A percentile compares a stretch with the other conserved stretches of the same genome.
phyloP scores from a whole-genome alignment of 2,113 vertebrate species.

The Globicephala melas region DNA sequence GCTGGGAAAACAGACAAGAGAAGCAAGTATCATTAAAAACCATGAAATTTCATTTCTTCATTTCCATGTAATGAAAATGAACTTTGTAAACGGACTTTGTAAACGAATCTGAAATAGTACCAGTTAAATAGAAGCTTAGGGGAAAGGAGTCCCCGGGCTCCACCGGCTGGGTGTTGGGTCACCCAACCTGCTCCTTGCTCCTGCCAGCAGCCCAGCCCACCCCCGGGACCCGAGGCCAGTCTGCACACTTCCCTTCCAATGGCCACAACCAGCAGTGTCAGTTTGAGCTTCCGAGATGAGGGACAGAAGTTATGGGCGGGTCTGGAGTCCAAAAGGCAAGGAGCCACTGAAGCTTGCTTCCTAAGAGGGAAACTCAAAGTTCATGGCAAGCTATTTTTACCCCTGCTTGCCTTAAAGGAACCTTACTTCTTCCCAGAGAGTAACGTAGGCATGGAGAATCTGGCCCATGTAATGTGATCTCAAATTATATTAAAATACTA shows the following conservation, averaged over 20 bases:
- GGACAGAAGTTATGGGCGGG: neutral
- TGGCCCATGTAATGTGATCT: neutral
- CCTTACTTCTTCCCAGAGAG: neutral
- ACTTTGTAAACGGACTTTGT: neutral
- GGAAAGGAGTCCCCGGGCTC: neutral
- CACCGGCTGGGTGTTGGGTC: neutral
- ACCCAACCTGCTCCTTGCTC: neutral
- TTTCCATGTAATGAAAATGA: neutral
- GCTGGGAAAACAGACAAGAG: neutral
- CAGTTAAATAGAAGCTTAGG: neutral
- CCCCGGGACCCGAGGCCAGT: neutral
- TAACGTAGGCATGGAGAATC: neutral
- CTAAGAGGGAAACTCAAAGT: neutral
- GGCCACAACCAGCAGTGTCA: neutral
- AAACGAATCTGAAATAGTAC: neutral
- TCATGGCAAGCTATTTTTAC: neutral
- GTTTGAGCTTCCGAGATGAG: neutral
- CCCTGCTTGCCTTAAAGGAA: neutral
- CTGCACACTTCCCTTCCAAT: neutral
- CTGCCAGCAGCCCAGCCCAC: neutral
- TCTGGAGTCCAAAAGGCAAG: neutral
- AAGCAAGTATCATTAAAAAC: neutral
- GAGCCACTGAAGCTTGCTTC: neutral
- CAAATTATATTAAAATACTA: conserved; percentile 6
- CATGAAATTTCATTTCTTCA: neutral